These are phyloP conservation scores for Zoanthus solanderi DNA, from an alignment of 92 coral and sea anemone genomes.

Conservation along the genomic window DNA sequence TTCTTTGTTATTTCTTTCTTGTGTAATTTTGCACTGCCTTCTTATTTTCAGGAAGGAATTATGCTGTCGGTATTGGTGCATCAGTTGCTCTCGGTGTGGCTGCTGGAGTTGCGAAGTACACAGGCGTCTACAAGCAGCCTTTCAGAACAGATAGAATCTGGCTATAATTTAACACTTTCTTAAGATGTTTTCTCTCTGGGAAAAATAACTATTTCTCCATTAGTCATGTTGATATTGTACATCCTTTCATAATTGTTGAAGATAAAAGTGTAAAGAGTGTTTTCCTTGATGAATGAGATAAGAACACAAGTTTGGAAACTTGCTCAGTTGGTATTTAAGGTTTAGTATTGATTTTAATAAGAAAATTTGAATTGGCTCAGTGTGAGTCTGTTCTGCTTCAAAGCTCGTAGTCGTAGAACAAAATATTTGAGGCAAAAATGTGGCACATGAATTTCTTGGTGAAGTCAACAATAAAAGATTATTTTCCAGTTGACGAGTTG, in stretches of 20 bases:
- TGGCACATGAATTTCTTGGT: background rate
- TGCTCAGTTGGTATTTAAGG: background rate
- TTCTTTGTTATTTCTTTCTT: background rate
- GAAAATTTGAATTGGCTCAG: no score
- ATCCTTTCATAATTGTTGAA: background rate
- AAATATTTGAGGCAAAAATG: background rate
- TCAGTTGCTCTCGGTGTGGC: constrained; percentile 72
- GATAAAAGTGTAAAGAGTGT: background rate
- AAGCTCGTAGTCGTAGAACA: background rate
- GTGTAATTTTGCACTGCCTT: background rate
- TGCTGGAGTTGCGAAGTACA: constrained; percentile 91
- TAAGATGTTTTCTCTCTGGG: background rate
- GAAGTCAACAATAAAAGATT: background rate
- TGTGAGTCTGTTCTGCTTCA: background rate
- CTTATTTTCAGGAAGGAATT: constrained; percentile 75
- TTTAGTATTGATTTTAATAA: background rate
- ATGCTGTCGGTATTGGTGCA: constrained; percentile 83
- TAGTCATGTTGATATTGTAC: background rate
- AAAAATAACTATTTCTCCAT: background rate
- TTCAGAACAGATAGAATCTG: constrained; percentile 84
- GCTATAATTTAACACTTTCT: constrained; percentile 33
- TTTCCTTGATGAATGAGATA: background rate
- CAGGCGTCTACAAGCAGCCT: constrained; percentile 93
- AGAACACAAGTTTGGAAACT: background rate
- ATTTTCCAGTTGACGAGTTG: background rate